Conservation (phyloP, 2,888 invertebrate genomes). For the Hirtodrosophila trivittata region DNA sequence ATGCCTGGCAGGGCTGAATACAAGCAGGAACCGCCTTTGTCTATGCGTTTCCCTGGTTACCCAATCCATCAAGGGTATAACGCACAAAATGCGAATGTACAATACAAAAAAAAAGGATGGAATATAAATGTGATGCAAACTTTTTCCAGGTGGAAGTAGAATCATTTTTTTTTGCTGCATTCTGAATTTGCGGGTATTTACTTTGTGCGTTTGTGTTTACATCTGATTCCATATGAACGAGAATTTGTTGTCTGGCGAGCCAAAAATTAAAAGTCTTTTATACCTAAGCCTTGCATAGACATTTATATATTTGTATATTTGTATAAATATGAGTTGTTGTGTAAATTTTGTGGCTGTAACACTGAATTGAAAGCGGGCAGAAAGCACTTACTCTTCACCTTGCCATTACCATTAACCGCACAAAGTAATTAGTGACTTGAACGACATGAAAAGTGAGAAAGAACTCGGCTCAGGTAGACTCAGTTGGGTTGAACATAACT, state of each 20-base stretch:
- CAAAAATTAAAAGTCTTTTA: slow-evolving; percentile 55
- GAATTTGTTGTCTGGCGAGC: slow-evolving; percentile 26
- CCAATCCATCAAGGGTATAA: too few relatives aligned
- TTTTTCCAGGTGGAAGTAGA: too few relatives aligned
- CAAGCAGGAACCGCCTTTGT: too few relatives aligned
- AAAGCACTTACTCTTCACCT: slow-evolving; percentile 64
- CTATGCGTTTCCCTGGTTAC: too few relatives aligned
- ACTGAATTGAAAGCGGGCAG: slow-evolving; percentile 36
- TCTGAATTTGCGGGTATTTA: background rate
- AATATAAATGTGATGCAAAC: too few relatives aligned
- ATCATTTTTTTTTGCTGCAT: background rate
- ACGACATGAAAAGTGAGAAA: slow-evolving; percentile 33
- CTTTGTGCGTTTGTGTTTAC: background rate
- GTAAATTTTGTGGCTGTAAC: slow-evolving; percentile 11
- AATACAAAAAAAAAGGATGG: too few relatives aligned
- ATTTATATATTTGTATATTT: background rate
- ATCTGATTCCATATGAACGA: background rate
- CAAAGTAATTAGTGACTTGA: slow-evolving; percentile 70
- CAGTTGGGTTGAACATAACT: slow-evolving; percentile 5
- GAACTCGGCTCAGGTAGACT: slow-evolving; percentile 6
- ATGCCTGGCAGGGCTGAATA: too few relatives aligned
- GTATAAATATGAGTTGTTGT: slow-evolving; percentile 7
- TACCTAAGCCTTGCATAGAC: too few relatives aligned
- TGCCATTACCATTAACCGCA: slow-evolving; percentile 37
- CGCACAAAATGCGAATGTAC: too few relatives aligned